Evolutionary conservation across 2,888 invertebrate genomes (phyloP), one percentile per base, ranked within the genome.

Genomic region (Coelopa pilipes): DNA sequence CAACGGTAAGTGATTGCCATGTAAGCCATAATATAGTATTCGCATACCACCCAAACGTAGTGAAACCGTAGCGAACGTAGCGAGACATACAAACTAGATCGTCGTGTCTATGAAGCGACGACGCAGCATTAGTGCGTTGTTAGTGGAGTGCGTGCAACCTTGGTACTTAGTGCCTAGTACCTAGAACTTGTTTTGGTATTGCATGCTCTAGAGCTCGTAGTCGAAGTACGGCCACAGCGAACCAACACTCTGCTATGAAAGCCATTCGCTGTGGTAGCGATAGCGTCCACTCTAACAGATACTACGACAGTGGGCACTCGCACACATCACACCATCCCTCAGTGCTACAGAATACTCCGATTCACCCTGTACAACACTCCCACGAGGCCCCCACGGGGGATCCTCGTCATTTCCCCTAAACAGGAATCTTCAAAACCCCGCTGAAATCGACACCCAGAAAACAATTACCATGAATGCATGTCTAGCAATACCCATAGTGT

Each of bases 1-100:
- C 74, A 75, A 70, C 75, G 79, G 79, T 79, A 79, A 79, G 79
- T 79, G 75, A 34, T 34, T 34, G 34, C 34, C 34, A 34, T 34
- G 34, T 34, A 34, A 34, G 7, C n/a, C 34, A 34, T 34, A 34
- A 2, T 34, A 34, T 34, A 4, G 4, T 34, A 34, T 34, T 45
- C 10, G 13, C 57, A 57, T 19, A 69, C 21, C 55, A 13, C 10
- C 46, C 17, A 45, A 69, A 69, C 34, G 55, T 69, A 69, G 69
- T 46, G 69, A 69, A 69, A 57, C 45, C 59, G 69, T 69, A 57
- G 55, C 19, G n/a, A 69, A n/a, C 45, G 57, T 69, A 57, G 46
- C n/a, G 46, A 34, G 21, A 21, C 13, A 50, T 19, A 19, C 11
- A 12, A 17, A 55, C 17, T 59, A 59, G 17, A 5, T 10, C 19